Percentiles rank a stretch among this genome's conserved stretches.
Conservation (phyloP, 2,113 vertebrate genomes). For the Gracilinanus agilis region DNA sequence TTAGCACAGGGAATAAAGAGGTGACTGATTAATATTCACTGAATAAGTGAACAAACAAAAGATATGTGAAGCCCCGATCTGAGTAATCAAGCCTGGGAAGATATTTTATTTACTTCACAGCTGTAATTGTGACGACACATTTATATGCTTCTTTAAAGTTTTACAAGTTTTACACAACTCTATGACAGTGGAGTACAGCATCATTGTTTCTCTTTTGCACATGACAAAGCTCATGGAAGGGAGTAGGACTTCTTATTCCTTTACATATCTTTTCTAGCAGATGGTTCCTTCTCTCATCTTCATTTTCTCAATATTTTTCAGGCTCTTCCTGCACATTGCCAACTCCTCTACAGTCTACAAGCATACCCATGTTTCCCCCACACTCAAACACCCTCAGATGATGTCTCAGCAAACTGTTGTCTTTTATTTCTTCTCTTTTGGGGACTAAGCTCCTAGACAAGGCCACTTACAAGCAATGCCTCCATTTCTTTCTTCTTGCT, state of each 20-base stretch:
- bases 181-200: no score
- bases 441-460: neutral
- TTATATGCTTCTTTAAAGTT: neutral
- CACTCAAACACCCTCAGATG: neutral
- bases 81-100: neutral
- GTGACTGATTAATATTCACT: neutral
- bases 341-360: neutral
- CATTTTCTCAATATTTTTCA: neutral
- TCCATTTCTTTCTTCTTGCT: neutral
- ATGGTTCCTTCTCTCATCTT: neutral
- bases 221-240: constrained; percentile 25
- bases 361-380: neutral
- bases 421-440: neutral
- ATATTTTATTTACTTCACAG: neutral
- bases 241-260: neutral
- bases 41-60: neutral
- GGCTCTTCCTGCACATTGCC: neutral
- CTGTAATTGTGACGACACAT: neutral
- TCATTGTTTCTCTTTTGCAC: neutral
- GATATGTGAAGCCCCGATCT: neutral
- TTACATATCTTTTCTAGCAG: neutral
- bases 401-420: neutral
- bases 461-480: neutral
- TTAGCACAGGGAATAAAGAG: neutral
- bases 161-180: neutral